Evolutionary conservation across 1,140 invertebrate species (phyloP).

Genomic region (Macrotrachela quadricornifera): DNA sequence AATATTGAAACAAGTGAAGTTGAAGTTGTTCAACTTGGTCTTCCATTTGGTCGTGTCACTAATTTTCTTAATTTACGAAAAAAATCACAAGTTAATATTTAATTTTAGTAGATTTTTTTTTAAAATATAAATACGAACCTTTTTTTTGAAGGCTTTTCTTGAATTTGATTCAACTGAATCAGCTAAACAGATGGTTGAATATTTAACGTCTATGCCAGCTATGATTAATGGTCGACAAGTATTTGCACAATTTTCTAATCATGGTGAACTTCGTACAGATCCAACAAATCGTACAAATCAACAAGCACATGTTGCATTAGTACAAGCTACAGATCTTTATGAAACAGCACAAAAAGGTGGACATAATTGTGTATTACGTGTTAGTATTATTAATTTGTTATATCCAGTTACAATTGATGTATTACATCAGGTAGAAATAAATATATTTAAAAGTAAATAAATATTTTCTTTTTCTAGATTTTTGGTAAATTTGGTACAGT

Average conservation of each 20-base stretch:
- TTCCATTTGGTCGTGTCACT: conserved; percentile 83
- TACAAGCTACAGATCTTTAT: conserved; percentile 30
- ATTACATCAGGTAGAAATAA: conserved; percentile 37
- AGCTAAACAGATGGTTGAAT: conserved; percentile 75
- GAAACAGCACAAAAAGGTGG: conserved; percentile 45
- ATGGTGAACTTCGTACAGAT: conserved; percentile 91
- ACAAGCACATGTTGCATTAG: conserved; percentile 52
- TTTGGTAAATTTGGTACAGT: conserved; percentile 94
- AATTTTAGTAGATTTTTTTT: not conserved
- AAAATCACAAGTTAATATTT: conserved; percentile 55
- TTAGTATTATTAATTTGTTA: conserved; percentile 83
- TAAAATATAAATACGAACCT: not conserved
- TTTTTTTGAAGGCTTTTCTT: conserved; percentile 80
- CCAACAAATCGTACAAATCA: conserved; percentile 49
- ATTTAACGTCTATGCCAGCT: conserved; percentile 59
- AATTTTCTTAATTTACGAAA: conserved; percentile 86
- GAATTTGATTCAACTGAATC: conserved; percentile 83
- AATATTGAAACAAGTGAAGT: conserved; percentile 91
- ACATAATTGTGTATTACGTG: conserved; percentile 79
- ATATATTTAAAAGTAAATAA: too few relatives aligned
- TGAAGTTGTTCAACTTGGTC: conserved; percentile 82
- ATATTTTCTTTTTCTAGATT: conserved; percentile 32
- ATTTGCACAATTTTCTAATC: conserved; percentile 93
- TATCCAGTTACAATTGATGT: conserved; percentile 93
- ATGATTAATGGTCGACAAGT: conserved; percentile 73